Evolutionary conservation across 2,888 invertebrate genomes (phyloP).

Genomic region (Gerris lacustris): DNA sequence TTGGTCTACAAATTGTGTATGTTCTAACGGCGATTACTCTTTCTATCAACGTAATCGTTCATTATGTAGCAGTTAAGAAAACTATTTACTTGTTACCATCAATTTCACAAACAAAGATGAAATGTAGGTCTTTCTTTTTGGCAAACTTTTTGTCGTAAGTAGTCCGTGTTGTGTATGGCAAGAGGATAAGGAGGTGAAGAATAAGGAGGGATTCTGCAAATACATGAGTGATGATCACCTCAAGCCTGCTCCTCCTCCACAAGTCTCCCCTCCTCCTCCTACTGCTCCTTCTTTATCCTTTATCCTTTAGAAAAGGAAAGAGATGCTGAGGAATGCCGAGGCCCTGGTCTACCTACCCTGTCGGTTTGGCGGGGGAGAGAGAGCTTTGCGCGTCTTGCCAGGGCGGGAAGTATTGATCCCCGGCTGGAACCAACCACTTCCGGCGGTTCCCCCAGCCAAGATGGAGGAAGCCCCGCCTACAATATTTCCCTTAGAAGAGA

Average conservation of each 20-base stretch:
- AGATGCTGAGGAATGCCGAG: too few relatives aligned
- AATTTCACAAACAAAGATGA: too few relatives aligned
- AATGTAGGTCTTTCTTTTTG: too few relatives aligned
- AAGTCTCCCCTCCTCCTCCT: not conserved
- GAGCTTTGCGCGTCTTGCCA: not conserved
- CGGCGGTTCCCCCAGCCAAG: constrained; percentile 23
- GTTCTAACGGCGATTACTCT: too few relatives aligned
- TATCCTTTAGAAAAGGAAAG: too few relatives aligned
- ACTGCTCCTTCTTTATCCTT: too few relatives aligned
- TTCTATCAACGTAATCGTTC: too few relatives aligned
- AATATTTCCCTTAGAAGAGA: constrained; percentile 1
- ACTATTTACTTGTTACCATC: too few relatives aligned
- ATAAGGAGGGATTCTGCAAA: not conserved
- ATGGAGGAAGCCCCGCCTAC: constrained; percentile 22
- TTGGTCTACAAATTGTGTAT: too few relatives aligned
- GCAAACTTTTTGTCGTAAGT: too few relatives aligned
- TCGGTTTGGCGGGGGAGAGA: not conserved
- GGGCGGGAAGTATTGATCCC: constrained; percentile 5
- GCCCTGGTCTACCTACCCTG: not conserved
- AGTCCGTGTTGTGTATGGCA: too few relatives aligned
- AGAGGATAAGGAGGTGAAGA: not conserved
- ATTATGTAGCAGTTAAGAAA: too few relatives aligned
- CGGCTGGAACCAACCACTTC: constrained; percentile 24
- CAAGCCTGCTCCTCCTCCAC: not conserved
- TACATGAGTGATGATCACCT: not conserved